Evolutionary conservation across 2,113 vertebrate genomes (phyloP).

Genomic region (Neogale vison): DNA sequence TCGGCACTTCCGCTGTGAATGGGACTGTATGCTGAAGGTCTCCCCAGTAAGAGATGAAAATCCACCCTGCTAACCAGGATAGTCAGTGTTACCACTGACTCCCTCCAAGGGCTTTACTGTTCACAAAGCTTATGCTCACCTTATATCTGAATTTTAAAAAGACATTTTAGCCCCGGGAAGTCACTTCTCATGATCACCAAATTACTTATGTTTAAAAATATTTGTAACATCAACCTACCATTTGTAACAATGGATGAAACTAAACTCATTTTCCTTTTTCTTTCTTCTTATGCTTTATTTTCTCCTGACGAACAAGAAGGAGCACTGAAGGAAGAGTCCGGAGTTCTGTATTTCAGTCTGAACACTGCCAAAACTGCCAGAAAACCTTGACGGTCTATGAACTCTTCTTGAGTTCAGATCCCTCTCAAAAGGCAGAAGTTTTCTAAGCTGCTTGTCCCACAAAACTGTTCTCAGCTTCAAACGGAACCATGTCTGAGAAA

Average conservation of each 20-base stretch:
- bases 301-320: not conserved
- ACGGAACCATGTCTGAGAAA: not conserved
- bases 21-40: not conserved
- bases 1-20: accelerated
- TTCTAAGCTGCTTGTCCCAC: not conserved
- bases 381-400: not conserved
- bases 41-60: not conserved
- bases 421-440: not conserved
- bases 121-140: not conserved
- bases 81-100: not conserved
- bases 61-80: not conserved
- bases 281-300: slow-evolving; percentile 15
- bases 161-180: not conserved
- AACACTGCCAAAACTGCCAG: not conserved
- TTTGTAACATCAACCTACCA: not conserved
- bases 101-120: not conserved
- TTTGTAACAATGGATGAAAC: not conserved
- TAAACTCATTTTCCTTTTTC: not conserved
- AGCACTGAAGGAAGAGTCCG: not conserved
- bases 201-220: not conserved
- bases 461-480: not conserved
- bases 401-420: not conserved
- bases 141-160: not conserved
- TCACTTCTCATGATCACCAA: not conserved
- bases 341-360: not conserved